Conservation (phyloP, 2,797 vertebrate species). For the Fringilla coelebs region DNA sequence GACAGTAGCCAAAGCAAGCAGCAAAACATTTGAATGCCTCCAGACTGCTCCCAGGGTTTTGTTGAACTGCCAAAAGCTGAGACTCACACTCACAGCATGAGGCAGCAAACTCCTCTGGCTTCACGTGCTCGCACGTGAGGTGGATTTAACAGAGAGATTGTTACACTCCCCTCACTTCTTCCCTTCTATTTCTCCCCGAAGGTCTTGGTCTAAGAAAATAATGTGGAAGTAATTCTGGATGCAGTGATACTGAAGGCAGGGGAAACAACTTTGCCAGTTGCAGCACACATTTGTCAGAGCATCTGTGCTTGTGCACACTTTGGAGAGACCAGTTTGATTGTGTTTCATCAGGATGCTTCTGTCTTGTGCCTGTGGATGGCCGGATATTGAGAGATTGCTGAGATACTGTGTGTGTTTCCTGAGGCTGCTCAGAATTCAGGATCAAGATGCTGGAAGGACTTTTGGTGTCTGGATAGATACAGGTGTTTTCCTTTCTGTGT, state of each 20-base stretch:
- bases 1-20: constrained; percentile 43
- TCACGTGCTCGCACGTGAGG: not conserved
- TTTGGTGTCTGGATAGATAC: not conserved
- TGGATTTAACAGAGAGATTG: not conserved
- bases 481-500: not conserved
- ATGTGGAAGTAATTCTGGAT: not conserved
- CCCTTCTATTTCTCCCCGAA: not conserved
- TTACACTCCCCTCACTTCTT: not conserved
- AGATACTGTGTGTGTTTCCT: not conserved
- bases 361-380: not conserved
- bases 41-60: constrained; percentile 33
- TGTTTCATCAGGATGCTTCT: not conserved
- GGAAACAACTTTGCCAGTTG: not conserved
- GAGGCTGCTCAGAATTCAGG: not conserved
- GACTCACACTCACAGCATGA: constrained; percentile 4
- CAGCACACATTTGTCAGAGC: not conserved
- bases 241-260: not conserved
- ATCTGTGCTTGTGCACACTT: not conserved
- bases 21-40: constrained; percentile 26
- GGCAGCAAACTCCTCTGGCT: constrained; percentile 22
- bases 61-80: constrained; percentile 42
- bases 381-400: not conserved
- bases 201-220: not conserved
- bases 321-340: not conserved
- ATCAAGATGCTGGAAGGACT: not conserved